Evolutionary conservation across 2,888 invertebrate genomes (phyloP), one percentile per base, ranked within the genome.

Genomic region (Cosmopolites sordidus): DNA sequence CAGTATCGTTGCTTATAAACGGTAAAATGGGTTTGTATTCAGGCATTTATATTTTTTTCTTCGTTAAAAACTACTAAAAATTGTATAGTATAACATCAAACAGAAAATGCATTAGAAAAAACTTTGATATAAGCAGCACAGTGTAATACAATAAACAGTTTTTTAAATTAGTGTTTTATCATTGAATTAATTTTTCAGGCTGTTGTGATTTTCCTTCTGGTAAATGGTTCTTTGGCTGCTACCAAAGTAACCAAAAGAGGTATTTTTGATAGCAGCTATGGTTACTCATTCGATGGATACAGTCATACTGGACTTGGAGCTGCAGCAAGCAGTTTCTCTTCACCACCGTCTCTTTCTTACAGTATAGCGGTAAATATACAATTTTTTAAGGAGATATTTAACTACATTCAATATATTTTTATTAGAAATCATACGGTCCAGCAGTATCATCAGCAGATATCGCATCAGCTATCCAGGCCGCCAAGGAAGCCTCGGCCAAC

Each of bases 401-500:
- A n/a, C n/a, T 30, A 30, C 30, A n/a, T n/a, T n/a, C n/a, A n/a
- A n/a, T 6, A 8, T 16, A 16, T 38, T 38, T 38, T 33, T 14
- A 46, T n/a, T 30, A 61, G 49, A 58, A 60, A 50, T 18, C 54
- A 2, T 55, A 58, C 48, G 38, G 44, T 48, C 72, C 22, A 62
- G 73, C 11, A 67, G 69, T 60, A 65, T 79, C 78, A 44, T 83
- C 83, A 9, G 80, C 82, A 0, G 87, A 87, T 61, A 85, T 87
- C 17, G 80, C 87, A 0, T 80, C 83, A 27, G 84, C 87, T 0
- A 81, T 88, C 45, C 83, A 86, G 2, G 83, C 83, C 0, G 89
- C 88, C 0, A 87, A 87, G 63, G 83, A 87, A 58, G 87, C 87
- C 0, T 83, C 85, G 0, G 76, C 81, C 0, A 83, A 83, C 48